Percentiles rank a stretch among this genome's conserved stretches.
Conservation (phyloP, 1,140 invertebrate species). For the Akabosia matsudoensis region DNA sequence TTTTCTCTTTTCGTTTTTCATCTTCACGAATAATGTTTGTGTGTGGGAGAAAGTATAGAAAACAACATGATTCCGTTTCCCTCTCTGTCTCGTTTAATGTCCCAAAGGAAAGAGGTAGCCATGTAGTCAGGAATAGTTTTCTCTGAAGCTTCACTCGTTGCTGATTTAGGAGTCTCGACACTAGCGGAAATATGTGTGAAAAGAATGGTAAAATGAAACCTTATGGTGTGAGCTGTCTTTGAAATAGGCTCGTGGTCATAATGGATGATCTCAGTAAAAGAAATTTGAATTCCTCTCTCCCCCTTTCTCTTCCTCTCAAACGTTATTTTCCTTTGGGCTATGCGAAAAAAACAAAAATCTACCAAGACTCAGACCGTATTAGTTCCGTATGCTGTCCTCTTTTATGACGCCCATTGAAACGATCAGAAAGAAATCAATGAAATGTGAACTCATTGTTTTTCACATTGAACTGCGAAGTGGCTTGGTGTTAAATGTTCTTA, state of each 20-base stretch:
- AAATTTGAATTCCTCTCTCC: background rate
- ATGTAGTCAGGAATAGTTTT: too few species aligned
- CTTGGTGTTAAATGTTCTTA: background rate
- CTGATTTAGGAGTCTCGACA: background rate
- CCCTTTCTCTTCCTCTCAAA: background rate
- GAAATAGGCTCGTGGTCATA: conserved; percentile 6
- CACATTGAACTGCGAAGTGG: too few species aligned
- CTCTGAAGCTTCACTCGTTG: background rate
- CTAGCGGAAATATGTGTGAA: conserved; percentile 1
- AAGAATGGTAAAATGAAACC: conserved; percentile 1
- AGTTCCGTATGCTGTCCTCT: too few species aligned
- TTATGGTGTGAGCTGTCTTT: background rate
- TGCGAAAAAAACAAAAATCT: too few species aligned
- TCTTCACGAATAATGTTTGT: too few species aligned
- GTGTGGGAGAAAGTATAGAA: too few species aligned
- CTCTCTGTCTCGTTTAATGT: background rate
- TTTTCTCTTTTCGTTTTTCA: too few species aligned
- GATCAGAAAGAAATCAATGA: background rate
- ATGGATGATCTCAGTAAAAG: background rate
- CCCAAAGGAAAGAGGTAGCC: conserved; percentile 15
- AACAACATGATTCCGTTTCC: background rate
- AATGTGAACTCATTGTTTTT: background rate
- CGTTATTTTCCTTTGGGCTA: too few species aligned
- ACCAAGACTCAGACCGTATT: too few species aligned
- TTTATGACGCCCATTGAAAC: background rate